Conservation (phyloP, 2,797 vertebrate genomes). For the Gadopsis marmoratus region DNA sequence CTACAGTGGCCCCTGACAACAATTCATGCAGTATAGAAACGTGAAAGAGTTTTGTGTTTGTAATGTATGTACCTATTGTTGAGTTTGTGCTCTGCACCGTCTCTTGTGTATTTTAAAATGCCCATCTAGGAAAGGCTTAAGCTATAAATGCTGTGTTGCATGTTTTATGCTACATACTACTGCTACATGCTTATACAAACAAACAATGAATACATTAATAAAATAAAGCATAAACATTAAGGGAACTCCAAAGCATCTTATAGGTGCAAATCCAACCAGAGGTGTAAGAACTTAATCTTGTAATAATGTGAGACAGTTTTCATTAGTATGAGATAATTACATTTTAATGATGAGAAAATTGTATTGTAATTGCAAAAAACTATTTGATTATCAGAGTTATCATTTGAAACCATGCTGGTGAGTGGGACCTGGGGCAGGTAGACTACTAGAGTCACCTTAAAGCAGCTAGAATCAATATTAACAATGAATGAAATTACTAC, state of each 20-base stretch:
- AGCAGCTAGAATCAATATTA: not conserved
- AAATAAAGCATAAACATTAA: not conserved
- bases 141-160: no score
- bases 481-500: not conserved
- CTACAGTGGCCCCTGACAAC: not conserved
- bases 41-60: not conserved
- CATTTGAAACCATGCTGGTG: not conserved
- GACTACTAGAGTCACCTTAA: not conserved
- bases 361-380: not conserved
- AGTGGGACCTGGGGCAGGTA: not conserved
- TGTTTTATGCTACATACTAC: no score
- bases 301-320: slow-evolving; percentile 2
- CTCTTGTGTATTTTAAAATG: no score
- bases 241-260: not conserved
- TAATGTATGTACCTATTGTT: no score
- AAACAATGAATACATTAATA: no score
- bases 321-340: slow-evolving; percentile 10
- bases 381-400: not conserved
- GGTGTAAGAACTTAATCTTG: not conserved
- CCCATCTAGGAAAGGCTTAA: no score
- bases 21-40: not conserved
- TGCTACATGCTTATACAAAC: no score
- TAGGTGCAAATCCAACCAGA: not conserved
- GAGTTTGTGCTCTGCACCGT: no score
- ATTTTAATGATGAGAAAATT: not conserved